Evolutionary conservation across 1,140 invertebrate species (phyloP), one percentile per base, ranked within the genome.

Genomic region (Lepidurus packardi): DNA sequence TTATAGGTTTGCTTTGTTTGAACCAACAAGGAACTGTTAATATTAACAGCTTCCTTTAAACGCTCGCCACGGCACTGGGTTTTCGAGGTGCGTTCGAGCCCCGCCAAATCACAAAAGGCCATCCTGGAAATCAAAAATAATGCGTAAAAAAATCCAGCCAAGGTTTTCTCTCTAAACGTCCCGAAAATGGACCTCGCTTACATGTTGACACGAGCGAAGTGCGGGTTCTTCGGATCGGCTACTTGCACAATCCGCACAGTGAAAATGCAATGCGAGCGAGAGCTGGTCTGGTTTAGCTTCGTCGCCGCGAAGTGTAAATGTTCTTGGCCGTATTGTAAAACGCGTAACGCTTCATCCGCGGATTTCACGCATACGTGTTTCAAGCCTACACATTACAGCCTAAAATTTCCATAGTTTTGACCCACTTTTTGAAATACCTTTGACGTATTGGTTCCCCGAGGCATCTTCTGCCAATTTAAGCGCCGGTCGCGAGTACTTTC

Each of bases 31-130:
- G 94, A 97, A 1, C 91, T 91, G 83, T 98, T 98, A 80, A 98
- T 98, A 81, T 91, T 93, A 79, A 93, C 90, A 0, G 95, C 94
- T 86, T 98, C 96, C 83, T 90, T 92, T 24, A 97, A 85, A 21
- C 94, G 84, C 5, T 90, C 90, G 16, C 95, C 95, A n/a, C 89
- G 88, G 84, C 93, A 94, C 42, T 91, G 86, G 1, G 96, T 95
- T 84, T 95, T 95, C 74, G 90, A 90, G 13, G 90, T 87, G n/a
- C 96, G 86, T 85, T 98, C 96, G 6, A 92, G 91, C 0, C 96
- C 96, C 74, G 97, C 96, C 80, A 98, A 85, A 88, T 98, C 96
- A 85, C 95, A 94, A 81, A 96, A 92, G 1, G 92, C 89, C 81
- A 94, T 80, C 75, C 73, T 43, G 73, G 43, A 21, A 41, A 77